Conservation (phyloP, 2,888 invertebrate genomes). For the Sarcophaga rosellei region DNA sequence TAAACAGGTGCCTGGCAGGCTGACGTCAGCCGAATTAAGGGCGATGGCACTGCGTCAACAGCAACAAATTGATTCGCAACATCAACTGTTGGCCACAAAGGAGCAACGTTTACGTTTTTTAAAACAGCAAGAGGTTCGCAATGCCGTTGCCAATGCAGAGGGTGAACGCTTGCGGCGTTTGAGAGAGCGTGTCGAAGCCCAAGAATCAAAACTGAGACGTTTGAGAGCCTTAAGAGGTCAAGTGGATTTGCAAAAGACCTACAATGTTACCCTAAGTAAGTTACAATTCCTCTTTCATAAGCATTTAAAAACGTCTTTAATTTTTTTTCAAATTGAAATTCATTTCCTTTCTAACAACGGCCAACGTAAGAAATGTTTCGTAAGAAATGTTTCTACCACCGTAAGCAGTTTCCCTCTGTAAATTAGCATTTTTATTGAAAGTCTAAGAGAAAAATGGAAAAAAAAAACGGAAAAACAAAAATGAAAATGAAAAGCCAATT, state of each 20-base stretch:
- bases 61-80: slow-evolving; percentile 98
- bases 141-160: slow-evolving; percentile 85
- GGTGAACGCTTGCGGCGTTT: slow-evolving; percentile 93
- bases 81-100: slow-evolving; percentile 93
- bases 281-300: slow-evolving; percentile 75
- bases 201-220: slow-evolving; percentile 95
- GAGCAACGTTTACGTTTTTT: slow-evolving; percentile 96
- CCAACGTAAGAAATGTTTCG: background rate
- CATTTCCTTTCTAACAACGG: background rate
- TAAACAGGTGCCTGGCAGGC: slow-evolving; percentile 92
- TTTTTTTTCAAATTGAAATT: background rate
- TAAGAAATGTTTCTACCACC: background rate
- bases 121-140: slow-evolving; percentile 92
- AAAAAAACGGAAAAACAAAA: background rate
- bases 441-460: background rate
- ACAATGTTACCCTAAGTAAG: slow-evolving; percentile 95
- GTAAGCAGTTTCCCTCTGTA: slow-evolving; percentile 37
- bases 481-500: background rate
- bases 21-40: slow-evolving; percentile 97
- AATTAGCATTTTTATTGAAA: slow-evolving; percentile 49
- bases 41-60: slow-evolving; percentile 99
- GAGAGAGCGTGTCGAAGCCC: slow-evolving; percentile 95
- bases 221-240: slow-evolving; percentile 95
- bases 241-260: slow-evolving; percentile 95
- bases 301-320: background rate